Evolutionary conservation across 1,140 invertebrate genomes (phyloP), one percentile per base, ranked within the genome.

Genomic region (Pseudomyrmex dendroicus): DNA sequence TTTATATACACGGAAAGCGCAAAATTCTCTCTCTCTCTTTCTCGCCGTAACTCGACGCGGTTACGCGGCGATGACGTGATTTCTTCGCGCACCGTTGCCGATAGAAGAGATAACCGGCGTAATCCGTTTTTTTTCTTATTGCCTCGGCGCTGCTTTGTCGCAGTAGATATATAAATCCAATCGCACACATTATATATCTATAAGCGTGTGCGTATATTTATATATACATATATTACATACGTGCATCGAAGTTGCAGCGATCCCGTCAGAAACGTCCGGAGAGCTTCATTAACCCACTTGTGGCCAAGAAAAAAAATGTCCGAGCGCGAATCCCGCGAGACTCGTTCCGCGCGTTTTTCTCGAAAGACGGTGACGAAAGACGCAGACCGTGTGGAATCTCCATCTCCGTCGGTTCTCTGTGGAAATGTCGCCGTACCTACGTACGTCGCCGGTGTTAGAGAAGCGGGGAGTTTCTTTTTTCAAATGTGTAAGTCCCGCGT

Each of bases 281-380:
- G 74, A 78, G 76, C 44, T 80, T 80, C 76, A 72, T 80, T 80
- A 80, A 70, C 76, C 76, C 20, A 80, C 66, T 80, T 80, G 4
- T 35, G 7, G 0, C 5, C 35, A 35, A 70, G 76, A 50, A 44
- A 66, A 12, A 59, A 66, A 12, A 59, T 35, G 35, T 0, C 35
- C 35, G 15, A 8, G 25, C 20, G 17, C 50, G 76, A 59, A 10
- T 80, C 50, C 64, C 44, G 76, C 76, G 64, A 52, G 62, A 50
- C 25, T 59, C 46, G 35, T 70, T 80, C 46, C 54, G 64, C 44
- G 63, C 63, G 56, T 78, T 80, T 52, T 87, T 87, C 86, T 83
- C 83, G 83, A 87, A 87, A 82, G 35, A 12, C 63, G 82, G 59
- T 87, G 86, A 87, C 85, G 86, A 87, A 87, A 87, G 10, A 15